These are phyloP conservation scores for Temnothorax nylanderi DNA, from an alignment of 1,140 invertebrate genomes.

Conservation along the genomic window DNA sequence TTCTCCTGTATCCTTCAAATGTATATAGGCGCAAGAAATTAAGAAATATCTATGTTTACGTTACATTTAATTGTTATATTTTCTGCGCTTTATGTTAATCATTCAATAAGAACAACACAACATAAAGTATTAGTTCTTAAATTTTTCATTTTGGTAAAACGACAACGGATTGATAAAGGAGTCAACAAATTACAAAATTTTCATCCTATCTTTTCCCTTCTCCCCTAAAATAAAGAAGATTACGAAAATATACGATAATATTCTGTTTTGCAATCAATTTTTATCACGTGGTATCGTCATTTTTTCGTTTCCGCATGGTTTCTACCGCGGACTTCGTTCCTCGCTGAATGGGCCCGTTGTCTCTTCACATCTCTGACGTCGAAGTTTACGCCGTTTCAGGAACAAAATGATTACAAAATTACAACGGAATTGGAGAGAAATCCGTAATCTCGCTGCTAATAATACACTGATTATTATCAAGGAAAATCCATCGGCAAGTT, in stretches of 20 bases:
- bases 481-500: neutral
- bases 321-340: neutral
- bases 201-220: neutral
- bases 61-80: neutral
- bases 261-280: neutral
- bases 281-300: neutral
- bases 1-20: too few relatives aligned
- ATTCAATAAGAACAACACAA: neutral
- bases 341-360: slow-evolving; percentile 18
- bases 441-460: neutral
- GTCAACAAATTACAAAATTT: neutral
- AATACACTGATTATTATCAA: neutral
- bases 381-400: neutral
- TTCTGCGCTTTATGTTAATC: neutral
- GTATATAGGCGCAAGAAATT: too few relatives aligned
- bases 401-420: neutral
- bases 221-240: neutral
- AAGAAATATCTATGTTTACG: neutral
- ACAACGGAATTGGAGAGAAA: neutral
- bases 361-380: neutral
- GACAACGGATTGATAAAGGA: neutral
- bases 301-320: neutral
- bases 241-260: neutral
- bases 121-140: neutral
- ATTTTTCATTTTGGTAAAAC: neutral